Conservation (phyloP, 2,113 vertebrate genomes). For the Riparia riparia region DNA sequence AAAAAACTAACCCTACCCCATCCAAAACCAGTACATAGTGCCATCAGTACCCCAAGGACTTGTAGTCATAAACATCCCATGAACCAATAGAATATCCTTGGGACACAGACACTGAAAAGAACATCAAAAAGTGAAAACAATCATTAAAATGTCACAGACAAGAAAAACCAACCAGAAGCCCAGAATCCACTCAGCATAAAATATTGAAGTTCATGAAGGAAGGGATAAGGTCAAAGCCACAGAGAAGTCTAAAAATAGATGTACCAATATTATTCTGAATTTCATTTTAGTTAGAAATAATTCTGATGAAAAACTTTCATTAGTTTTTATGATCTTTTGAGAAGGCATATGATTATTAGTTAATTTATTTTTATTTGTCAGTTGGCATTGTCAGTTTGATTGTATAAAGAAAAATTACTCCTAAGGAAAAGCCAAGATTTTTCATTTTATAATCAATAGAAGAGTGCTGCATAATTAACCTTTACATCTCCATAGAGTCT, state of each 20-base stretch:
- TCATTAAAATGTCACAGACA: not conserved
- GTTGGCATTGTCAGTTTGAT: not conserved
- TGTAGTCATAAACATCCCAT: slow-evolving; percentile 85
- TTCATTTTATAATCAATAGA: not conserved
- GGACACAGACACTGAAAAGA: slow-evolving; percentile 75
- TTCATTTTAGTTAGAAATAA: not conserved
- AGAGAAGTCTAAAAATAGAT: not conserved
- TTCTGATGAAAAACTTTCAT: not conserved
- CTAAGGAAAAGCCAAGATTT: not conserved
- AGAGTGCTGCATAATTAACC: not conserved
- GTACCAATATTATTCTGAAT: not conserved
- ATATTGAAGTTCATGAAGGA: not conserved
- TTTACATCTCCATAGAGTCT: not conserved
- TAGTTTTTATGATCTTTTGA: not conserved
- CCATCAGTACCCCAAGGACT: slow-evolving; percentile 77
- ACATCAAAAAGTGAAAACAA: not conserved
- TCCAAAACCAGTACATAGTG: not conserved
- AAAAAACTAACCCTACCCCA: not conserved
- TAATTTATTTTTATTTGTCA: not conserved
- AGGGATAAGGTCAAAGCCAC: not conserved
- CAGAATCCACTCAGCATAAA: not conserved
- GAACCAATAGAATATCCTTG: slow-evolving; percentile 80
- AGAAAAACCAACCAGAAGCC: not conserved
- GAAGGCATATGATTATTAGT: not conserved
- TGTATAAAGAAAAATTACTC: not conserved